Evolutionary conservation across 2,888 invertebrate species (phyloP), one percentile per base, ranked within the genome.

Genomic region (Chrysotoxum bicinctum): DNA sequence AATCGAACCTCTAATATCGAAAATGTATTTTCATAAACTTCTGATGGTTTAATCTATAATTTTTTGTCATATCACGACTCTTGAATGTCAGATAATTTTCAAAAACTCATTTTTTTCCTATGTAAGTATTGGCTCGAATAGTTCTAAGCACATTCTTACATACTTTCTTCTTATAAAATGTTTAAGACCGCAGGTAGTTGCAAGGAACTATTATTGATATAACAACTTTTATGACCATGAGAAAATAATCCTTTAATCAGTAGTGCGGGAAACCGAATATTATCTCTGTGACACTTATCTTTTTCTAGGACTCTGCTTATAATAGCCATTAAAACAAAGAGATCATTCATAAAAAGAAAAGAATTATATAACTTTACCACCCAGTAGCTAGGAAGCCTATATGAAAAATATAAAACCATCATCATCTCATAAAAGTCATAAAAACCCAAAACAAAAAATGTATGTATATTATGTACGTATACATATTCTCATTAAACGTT

Each of bases 401-500:
- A 12, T 30, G 64, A 32, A n/a, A 7, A 64, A 43, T 40, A 43
- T 23, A 23, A n/a, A 21, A n/a, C n/a, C n/a, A n/a, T 5, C 23
- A 64, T 30, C 32, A 64, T 45, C 16, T 45, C 30, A 32, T 23
- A 3, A 14, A 66, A 66, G 66, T 23, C 32, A 50, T 66, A 66
- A 66, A 84, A 84, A 56, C 52, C 26, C 12, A n/a, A 52, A 52
- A 50, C 16, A 50, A 50, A 21, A 21, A 21, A 43, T n/a, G 2
- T 8, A 8, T 16, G 26, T 26, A 26, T 5, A 26, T 26, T 6
- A 9, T 45, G 5, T 19, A 45, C 14, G 40, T 40, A n/a, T 64
- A 62, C 32, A 40, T 9, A 74, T 70, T 35, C 60, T 50, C 45
- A 58, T 60, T 70, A 37, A 79, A 60, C 40, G 74, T 70, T 79